phyloP scores from a whole-genome alignment of 2,888 invertebrate species.

The Norana najaformis region DNA sequence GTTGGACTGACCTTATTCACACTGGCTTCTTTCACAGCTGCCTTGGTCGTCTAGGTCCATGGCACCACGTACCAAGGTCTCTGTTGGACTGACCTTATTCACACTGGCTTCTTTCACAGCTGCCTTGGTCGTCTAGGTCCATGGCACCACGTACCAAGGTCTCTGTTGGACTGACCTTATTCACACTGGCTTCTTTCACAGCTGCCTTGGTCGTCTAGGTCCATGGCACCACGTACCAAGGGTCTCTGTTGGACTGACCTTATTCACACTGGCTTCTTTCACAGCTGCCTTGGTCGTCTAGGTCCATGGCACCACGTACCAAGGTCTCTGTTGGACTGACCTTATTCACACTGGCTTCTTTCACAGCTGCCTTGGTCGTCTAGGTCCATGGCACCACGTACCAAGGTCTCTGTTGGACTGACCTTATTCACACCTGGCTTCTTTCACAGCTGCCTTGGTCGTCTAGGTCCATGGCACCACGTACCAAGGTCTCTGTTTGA shows the following conservation, averaged over 20 bases:
- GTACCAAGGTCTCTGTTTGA: not conserved
- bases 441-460: too few species aligned
- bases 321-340: not conserved
- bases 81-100: not conserved
- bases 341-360: not conserved
- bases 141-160: not conserved
- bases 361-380: too few species aligned
- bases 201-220: not conserved
- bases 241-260: not conserved
- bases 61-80: not conserved
- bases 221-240: not conserved
- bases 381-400: not conserved
- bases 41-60: not conserved
- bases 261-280: not conserved
- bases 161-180: not conserved
- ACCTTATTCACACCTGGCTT: not conserved
- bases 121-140: not conserved
- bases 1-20: not conserved
- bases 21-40: not conserved
- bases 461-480: not conserved
- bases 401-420: not conserved
- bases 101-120: slow-evolving; percentile 13
- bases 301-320: not conserved
- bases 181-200: slow-evolving; percentile 1
- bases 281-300: not conserved